Evolutionary conservation across 2,113 vertebrate genomes (phyloP).

Genomic region (Lonchura striata): DNA sequence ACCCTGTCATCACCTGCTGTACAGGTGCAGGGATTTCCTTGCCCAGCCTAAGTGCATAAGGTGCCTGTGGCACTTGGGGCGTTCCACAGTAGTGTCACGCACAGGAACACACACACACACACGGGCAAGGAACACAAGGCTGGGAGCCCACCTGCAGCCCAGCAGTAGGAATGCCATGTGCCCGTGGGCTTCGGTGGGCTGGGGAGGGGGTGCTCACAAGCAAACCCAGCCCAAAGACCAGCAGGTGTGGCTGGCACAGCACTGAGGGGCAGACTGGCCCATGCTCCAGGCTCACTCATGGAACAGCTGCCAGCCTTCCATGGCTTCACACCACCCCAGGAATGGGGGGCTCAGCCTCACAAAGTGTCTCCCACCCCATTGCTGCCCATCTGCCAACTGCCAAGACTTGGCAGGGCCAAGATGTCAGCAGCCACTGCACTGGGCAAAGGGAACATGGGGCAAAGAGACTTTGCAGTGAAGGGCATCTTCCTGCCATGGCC

Average conservation of each 20-base stretch:
- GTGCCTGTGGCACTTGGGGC: neutral
- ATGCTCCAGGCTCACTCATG: neutral
- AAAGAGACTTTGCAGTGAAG: neutral
- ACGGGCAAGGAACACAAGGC: fast-evolving
- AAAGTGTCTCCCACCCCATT: fast-evolving
- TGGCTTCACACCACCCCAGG: neutral
- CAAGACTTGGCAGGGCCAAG: fast-evolving
- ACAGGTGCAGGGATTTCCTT: neutral
- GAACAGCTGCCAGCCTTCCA: neutral
- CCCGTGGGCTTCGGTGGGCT: fast-evolving
- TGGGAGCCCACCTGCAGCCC: neutral
- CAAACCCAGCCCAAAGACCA: neutral
- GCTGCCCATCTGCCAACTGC: neutral
- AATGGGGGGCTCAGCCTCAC: fast-evolving
- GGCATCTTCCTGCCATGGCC: fast-evolving
- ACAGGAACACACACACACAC: neutral
- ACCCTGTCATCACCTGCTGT: neutral
- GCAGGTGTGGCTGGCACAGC: neutral
- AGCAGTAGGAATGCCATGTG: fast-evolving
- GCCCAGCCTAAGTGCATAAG: fast-evolving
- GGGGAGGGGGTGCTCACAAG: too few relatives aligned
- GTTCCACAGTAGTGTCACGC: fast-evolving
- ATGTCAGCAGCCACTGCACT: fast-evolving
- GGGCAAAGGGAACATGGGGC: neutral
- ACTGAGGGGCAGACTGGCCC: neutral